phyloP scores from a whole-genome alignment of 2,797 vertebrate species.

The Poeciliopsis gracilis region DNA sequence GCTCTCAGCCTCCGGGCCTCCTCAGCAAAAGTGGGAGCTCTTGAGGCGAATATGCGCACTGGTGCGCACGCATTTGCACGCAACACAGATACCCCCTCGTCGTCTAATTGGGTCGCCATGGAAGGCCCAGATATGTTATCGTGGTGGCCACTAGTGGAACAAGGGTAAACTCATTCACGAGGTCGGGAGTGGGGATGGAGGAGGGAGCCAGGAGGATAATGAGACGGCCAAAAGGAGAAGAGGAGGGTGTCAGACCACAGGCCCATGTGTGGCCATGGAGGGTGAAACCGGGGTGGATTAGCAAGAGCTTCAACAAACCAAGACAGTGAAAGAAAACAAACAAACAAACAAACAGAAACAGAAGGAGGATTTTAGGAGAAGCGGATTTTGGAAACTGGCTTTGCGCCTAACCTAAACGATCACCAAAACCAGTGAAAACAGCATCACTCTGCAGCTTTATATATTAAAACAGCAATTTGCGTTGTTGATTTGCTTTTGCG shows the following conservation, averaged over 20 bases:
- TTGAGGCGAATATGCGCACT: slow-evolving; percentile 37
- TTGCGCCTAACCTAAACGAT: slow-evolving; percentile 15
- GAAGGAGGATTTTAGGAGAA: slow-evolving; percentile 22
- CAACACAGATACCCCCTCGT: not conserved
- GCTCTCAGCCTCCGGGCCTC: slow-evolving; percentile 54
- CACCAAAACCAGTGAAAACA: slow-evolving; percentile 41
- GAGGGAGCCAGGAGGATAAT: slow-evolving; percentile 6
- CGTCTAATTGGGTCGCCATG: slow-evolving; percentile 44
- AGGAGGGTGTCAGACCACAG: slow-evolving; percentile 51
- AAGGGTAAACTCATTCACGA: slow-evolving; percentile 67
- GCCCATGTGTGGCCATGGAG: slow-evolving; percentile 64
- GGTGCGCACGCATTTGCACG: not conserved
- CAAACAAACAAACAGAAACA: not conserved
- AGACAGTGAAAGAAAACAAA: not conserved
- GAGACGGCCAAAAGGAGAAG: slow-evolving; percentile 30
- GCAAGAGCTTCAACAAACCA: slow-evolving; percentile 24
- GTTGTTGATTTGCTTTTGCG: not conserved
- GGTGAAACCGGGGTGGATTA: slow-evolving; percentile 52
- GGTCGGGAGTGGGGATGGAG: slow-evolving; percentile 38
- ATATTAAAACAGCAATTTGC: not conserved
- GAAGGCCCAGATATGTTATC: slow-evolving; percentile 77
- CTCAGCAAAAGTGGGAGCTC: slow-evolving; percentile 63
- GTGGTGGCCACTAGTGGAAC: slow-evolving; percentile 68
- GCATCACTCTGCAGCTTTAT: not conserved
- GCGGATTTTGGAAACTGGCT: slow-evolving; percentile 21